Evolutionary conservation across 2,113 vertebrate species (phyloP), one percentile per base, ranked within the genome.

Genomic region (Mirounga angustirostris): DNA sequence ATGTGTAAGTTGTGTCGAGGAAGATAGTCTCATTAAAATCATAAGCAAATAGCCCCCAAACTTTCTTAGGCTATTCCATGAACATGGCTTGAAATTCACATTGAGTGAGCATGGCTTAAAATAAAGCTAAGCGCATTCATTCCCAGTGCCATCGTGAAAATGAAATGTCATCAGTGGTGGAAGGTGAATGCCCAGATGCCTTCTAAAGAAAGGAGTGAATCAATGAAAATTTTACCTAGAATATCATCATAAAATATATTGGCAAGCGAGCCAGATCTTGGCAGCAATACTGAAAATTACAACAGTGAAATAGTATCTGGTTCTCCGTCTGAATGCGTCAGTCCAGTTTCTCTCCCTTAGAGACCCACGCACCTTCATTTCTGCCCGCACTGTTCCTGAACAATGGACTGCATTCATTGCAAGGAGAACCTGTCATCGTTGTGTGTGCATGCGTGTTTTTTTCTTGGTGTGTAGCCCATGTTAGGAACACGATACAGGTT

Each of bases 401-500:
- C 79, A 92, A 40, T 33, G 50, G 69, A 50, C 73, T 24, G 52
- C 67, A 69, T 92, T 96, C 78, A 43, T 79, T 67, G 65, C 28
- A 13, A 21, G 82, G 95, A 94, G 93, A 89, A 67, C 82, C 91
- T 94, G 76, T 78, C 58, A 84, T 96, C 26, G 0, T 50, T 87
- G 96, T 67, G 84, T 97, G 93, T 96, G 96, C 97, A 96, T 96
- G 97, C 43, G 74, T 50, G 4, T 26, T 92, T 83, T 89, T 63
- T 79, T 12, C 71, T 61, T 97, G 94, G 59, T 97, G 92, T 97
- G 83, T 90, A 97, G 40, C 92, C 92, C 69, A 67, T 52, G 40
- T 95, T 98, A 95, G 71, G 84, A 96, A 97, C 78, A 79, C 0
- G 40, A 90, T 94, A 81, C 69, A 92, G 94, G 88, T 96, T 98